phyloP scores from a whole-genome alignment of 2,888 invertebrate species.

The Chesias legatella region DNA sequence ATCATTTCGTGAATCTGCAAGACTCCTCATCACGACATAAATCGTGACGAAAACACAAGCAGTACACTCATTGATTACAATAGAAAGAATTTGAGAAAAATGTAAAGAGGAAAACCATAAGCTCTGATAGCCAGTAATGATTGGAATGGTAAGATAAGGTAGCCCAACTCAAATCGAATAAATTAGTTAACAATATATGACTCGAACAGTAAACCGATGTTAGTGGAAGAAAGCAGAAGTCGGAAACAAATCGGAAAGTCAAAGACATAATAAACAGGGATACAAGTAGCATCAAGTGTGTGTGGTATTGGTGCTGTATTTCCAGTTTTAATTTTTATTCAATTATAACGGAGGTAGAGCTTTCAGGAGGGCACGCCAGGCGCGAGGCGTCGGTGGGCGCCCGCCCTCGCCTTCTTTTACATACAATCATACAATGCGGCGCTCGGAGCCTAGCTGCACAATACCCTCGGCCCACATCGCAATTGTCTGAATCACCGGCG shows the following conservation, averaged over 20 bases:
- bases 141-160: too few relatives aligned
- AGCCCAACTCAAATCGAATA: too few relatives aligned
- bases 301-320: too few relatives aligned
- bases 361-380: constrained; percentile 51
- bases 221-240: too few relatives aligned
- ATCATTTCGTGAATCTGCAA: constrained; percentile 70
- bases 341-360: constrained; percentile 33
- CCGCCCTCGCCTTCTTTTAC: constrained; percentile 73
- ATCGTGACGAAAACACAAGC: constrained; percentile 49
- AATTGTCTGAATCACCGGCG: constrained; percentile 70
- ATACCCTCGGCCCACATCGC: constrained; percentile 68
- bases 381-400: constrained; percentile 53
- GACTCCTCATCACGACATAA: constrained; percentile 57
- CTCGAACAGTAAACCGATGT: too few relatives aligned
- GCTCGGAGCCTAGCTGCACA: constrained; percentile 44
- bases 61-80: constrained; percentile 23
- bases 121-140: background rate
- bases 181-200: too few relatives aligned
- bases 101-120: constrained; percentile 2
- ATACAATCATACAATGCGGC: constrained; percentile 70
- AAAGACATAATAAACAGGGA: too few relatives aligned
- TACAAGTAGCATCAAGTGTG: too few relatives aligned
- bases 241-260: too few relatives aligned
- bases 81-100: constrained; percentile 15
- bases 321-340: constrained; percentile 8